These are phyloP conservation scores for Diprion similis DNA, from an alignment of 1,140 invertebrate species.

Conservation along the genomic window DNA sequence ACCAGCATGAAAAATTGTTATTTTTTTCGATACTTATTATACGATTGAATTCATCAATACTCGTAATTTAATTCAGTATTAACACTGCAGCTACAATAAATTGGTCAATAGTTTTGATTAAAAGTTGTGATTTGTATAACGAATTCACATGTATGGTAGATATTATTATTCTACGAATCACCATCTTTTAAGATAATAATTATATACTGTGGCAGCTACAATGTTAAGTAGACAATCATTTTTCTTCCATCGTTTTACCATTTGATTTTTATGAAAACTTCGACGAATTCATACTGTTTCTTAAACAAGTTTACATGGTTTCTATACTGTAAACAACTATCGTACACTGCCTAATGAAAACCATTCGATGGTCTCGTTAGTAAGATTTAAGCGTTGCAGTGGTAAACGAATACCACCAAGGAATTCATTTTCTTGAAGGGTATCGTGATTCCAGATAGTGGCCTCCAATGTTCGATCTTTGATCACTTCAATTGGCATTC, in stretches of 20 bases:
- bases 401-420: slow-evolving; percentile 87
- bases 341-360: slow-evolving; percentile 72
- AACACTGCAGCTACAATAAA: not conserved
- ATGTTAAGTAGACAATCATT: not conserved
- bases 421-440: slow-evolving; percentile 95
- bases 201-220: too few relatives aligned
- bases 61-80: not conserved
- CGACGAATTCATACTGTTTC: too few relatives aligned
- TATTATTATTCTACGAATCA: not conserved
- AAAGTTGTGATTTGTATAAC: not conserved
- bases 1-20: not conserved
- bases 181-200: not conserved
- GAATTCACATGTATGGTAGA: not conserved
- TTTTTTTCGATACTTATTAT: not conserved
- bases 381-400: slow-evolving; percentile 73
- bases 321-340: slow-evolving; percentile 31
- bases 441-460: slow-evolving; percentile 94
- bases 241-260: not conserved
- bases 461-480: slow-evolving; percentile 81
- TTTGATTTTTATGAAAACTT: not conserved
- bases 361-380: slow-evolving; percentile 81
- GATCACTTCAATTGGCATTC: slow-evolving; percentile 84
- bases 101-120: not conserved
- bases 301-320: not conserved
- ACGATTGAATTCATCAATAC: not conserved